phyloP scores from a whole-genome alignment of 2,797 vertebrate genomes.

The Acestrorhynchus altus region DNA sequence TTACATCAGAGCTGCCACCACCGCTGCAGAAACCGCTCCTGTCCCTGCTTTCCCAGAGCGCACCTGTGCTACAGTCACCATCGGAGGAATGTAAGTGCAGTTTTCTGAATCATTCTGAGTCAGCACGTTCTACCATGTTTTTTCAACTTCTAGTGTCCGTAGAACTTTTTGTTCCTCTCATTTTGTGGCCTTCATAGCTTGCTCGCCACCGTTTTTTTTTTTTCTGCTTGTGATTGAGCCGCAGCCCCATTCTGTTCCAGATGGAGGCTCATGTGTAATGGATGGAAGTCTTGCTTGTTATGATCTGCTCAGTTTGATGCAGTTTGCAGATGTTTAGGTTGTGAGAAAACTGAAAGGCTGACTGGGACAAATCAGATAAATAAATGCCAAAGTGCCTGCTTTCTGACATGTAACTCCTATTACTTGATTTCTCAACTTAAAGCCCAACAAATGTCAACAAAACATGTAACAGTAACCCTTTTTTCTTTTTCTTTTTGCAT shows the following conservation, averaged over 20 bases:
- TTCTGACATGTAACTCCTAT: neutral
- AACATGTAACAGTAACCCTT: too few species aligned
- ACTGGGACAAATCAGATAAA: too few species aligned
- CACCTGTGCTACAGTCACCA: constrained; percentile 95
- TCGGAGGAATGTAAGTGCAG: constrained; percentile 93
- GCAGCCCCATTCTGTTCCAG: neutral
- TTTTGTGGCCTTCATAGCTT: neutral
- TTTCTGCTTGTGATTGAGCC: neutral
- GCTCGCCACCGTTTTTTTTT: neutral
- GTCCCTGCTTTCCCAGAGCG: constrained; percentile 91
- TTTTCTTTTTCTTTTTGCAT: neutral
- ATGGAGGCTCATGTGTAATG: neutral
- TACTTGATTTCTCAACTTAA: neutral
- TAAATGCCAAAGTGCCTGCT: too few species aligned
- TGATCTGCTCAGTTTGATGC: neutral
- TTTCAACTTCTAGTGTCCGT: neutral
- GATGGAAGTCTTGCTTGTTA: neutral
- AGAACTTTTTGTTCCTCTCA: neutral
- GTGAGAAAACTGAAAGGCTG: too few species aligned
- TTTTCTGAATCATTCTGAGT: neutral
- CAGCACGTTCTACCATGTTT: neutral
- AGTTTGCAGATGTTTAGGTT: too few species aligned
- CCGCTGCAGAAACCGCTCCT: constrained; percentile 80
- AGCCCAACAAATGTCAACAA: neutral
- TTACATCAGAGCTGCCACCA: constrained; percentile 94